These are phyloP conservation scores for Lepidocyrtinus sp. DNA, from an alignment of 2,888 invertebrate genomes.

Conservation along the genomic window DNA sequence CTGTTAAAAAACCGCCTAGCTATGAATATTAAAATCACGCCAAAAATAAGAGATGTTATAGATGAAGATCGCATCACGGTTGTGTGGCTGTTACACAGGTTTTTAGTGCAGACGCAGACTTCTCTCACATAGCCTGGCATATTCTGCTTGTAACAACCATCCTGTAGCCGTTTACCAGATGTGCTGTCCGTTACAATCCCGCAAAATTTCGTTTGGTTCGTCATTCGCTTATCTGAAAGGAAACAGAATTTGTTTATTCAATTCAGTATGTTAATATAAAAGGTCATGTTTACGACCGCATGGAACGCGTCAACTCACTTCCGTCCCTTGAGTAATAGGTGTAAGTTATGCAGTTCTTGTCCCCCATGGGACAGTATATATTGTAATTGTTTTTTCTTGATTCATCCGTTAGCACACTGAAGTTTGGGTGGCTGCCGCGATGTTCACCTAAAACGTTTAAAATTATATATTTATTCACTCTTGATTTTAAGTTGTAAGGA, in stretches of 20 bases:
- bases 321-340: slow-evolving; percentile 29
- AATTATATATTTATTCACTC: background rate
- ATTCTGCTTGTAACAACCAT: slow-evolving; percentile 36
- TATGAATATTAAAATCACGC: background rate
- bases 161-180: background rate
- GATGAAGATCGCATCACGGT: too few relatives aligned
- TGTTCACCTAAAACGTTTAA: too few relatives aligned
- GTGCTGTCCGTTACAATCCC: slow-evolving; percentile 39
- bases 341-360: slow-evolving; percentile 39
- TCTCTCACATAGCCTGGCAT: slow-evolving; percentile 32
- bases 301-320: slow-evolving; percentile 21
- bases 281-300: too few relatives aligned
- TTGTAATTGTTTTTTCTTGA: slow-evolving; percentile 33
- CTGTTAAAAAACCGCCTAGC: background rate
- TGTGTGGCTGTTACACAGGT: slow-evolving; percentile 27
- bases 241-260: background rate
- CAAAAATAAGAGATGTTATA: too few relatives aligned
- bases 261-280: too few relatives aligned
- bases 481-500: background rate
- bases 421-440: slow-evolving; percentile 42
- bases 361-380: slow-evolving; percentile 40
- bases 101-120: slow-evolving; percentile 41
- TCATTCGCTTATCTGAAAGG: slow-evolving; percentile 14
- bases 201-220: slow-evolving; percentile 55
- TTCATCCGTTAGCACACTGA: background rate